Base-by-base conservation (phyloP, 2,888 invertebrate species). In the Autographa gamma region DNA sequence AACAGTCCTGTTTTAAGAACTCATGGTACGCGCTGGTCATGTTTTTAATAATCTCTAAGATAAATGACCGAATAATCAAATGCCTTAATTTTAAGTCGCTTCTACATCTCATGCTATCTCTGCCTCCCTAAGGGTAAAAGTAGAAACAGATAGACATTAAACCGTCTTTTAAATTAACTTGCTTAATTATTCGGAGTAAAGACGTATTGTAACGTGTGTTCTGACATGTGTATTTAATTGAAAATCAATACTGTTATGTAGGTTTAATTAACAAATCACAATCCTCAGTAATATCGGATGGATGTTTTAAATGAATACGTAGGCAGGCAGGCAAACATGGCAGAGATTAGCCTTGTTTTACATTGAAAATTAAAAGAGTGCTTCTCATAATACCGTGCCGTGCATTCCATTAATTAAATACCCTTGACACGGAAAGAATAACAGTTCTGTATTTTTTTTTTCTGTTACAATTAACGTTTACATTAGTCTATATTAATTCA, bases 381-480 rank as follows among this genome's bases (percentile, higher is more conserved):
- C 54, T 54, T 54, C 18, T 54, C 54, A 19, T 54, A 54, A 54
- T 13, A 19, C 54, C 54, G 18, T 11, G 19, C 19, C 11, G 48
- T 54, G 19, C 54, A 11, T 56, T 56, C 54, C 54, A 25, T 25
- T 48, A 48, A 48, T 48, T n/a, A n/a, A 48, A n/a, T 48, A 48
- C 48, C 8, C 19, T 56, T 56, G 54, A 25, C 25, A 25, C 19
- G 13, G 54, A 54, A 54, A 54, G 54, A 56, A 56, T 25, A 13
- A 19, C 54, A 25, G 19, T 19, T 14, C 13, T 4, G 11, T 56
- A 13, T 19, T 56, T 56, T 25, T 56, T 18, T 9, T 54, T 54
- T 54, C 18, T 54, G 13, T 48, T 48, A n/a, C n/a, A 48, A 48
- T 48, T 48, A 25, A 25, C 54, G 3, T 56, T 56, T 25, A 56